phyloP scores from a whole-genome alignment of 2,888 invertebrate genomes.

The Mesorhabditis belari region DNA sequence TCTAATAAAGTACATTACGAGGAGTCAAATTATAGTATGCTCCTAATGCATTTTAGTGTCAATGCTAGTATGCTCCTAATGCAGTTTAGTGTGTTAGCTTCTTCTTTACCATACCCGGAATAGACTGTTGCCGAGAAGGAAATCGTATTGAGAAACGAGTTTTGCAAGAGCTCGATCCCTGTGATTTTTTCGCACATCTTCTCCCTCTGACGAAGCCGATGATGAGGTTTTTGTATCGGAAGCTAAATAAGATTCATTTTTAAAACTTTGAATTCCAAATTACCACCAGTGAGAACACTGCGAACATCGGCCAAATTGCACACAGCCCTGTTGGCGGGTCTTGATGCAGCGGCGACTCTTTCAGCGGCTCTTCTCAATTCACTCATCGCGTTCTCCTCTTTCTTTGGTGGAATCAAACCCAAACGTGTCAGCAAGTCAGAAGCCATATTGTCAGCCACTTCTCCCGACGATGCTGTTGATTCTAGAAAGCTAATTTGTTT shows the following conservation, averaged over 20 bases:
- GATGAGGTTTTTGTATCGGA: background rate
- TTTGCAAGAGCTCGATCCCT: background rate
- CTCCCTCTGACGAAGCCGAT: background rate
- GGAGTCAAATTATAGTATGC: too few relatives aligned
- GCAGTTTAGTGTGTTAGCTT: too few relatives aligned
- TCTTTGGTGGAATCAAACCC: background rate
- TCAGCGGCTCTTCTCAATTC: constrained; percentile 23
- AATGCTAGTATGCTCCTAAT: too few relatives aligned
- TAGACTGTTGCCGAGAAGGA: background rate
- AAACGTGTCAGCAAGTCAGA: background rate
- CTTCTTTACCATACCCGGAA: too few relatives aligned
- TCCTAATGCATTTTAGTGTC: too few relatives aligned
- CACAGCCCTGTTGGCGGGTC: too few relatives aligned
- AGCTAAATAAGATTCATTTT: background rate
- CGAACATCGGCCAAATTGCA: background rate
- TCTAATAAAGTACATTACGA: too few relatives aligned
- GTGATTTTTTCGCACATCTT: background rate
- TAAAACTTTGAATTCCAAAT: background rate
- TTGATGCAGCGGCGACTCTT: constrained; percentile 15
- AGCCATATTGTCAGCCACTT: background rate
- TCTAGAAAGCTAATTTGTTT: too few relatives aligned
- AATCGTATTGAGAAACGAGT: background rate
- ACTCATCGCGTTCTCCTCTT: constrained; percentile 15
- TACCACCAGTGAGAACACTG: background rate
- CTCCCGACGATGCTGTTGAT: too few relatives aligned